These are phyloP conservation scores for Psammodynastes pulverulentus DNA, from an alignment of 2,113 vertebrate genomes.

Conservation along the genomic window DNA sequence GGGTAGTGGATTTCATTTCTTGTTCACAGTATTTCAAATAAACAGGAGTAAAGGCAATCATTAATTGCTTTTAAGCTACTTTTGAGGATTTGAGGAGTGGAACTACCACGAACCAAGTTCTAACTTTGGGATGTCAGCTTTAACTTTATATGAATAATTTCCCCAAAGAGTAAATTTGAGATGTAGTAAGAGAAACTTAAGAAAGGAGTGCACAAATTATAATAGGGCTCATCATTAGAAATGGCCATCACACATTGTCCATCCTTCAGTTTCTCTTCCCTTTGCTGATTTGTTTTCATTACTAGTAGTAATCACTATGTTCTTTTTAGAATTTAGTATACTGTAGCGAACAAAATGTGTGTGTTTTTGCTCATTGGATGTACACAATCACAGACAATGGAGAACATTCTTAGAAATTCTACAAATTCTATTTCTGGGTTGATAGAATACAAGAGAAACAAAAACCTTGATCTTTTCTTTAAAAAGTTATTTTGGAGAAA, in stretches of 20 bases:
- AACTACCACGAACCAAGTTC: background rate
- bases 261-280: background rate
- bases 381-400: background rate
- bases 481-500: background rate
- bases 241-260: background rate
- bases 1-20: background rate
- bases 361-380: background rate
- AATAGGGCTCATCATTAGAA: background rate
- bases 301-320: background rate
- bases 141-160: background rate
- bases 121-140: background rate
- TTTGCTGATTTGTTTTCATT: background rate
- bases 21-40: background rate
- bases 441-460: background rate
- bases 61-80: background rate
- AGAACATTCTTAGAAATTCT: background rate
- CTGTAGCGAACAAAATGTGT: background rate
- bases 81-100: background rate
- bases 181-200: background rate
- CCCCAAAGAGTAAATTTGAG: background rate
- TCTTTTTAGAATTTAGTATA: background rate
- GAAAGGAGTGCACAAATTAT: background rate
- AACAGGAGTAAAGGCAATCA: background rate
- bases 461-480: background rate
- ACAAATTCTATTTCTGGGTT: background rate